Percentiles rank a stretch among this genome's conserved stretches.
phyloP scores from a whole-genome alignment of 2,797 vertebrate genomes.

The Dicrostonyx torquatus region DNA sequence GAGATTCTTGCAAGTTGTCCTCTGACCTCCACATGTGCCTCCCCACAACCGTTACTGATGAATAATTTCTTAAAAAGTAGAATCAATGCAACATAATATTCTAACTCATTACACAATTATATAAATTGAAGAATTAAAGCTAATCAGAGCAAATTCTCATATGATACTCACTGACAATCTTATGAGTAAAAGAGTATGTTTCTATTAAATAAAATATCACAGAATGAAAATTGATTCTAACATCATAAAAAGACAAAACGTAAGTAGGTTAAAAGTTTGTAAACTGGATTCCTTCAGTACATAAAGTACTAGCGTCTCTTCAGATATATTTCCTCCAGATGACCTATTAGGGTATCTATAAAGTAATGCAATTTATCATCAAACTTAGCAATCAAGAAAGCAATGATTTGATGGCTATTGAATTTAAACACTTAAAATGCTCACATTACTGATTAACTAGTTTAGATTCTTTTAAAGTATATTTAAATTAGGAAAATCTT shows the following conservation, averaged over 20 bases:
- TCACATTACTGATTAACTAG: slow-evolving; percentile 23
- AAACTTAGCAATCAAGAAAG: slow-evolving; percentile 25
- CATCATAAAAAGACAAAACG: neutral
- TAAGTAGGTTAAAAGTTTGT: neutral
- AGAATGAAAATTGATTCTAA: neutral
- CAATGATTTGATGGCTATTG: neutral
- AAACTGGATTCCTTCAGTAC: neutral
- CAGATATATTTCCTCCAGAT: neutral
- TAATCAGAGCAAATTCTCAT: slow-evolving; percentile 35
- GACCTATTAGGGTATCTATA: neutral
- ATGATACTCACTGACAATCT: neutral
- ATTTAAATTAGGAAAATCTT: slow-evolving; percentile 53
- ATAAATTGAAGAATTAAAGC: slow-evolving; percentile 25
- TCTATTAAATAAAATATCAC: neutral
- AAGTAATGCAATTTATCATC: neutral
- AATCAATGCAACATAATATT: neutral
- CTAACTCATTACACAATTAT: neutral
- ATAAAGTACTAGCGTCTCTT: neutral
- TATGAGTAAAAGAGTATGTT: slow-evolving; percentile 5
- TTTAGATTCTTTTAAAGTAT: neutral
- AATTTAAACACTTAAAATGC: neutral
- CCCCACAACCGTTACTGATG: neutral
- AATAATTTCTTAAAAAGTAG: neutral
- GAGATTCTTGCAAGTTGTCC: neutral
- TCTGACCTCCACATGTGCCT: neutral